Percentiles rank a stretch among this genome's conserved stretches.
Conservation (phyloP, 1,140 invertebrate genomes). For the Ips typographus region DNA sequence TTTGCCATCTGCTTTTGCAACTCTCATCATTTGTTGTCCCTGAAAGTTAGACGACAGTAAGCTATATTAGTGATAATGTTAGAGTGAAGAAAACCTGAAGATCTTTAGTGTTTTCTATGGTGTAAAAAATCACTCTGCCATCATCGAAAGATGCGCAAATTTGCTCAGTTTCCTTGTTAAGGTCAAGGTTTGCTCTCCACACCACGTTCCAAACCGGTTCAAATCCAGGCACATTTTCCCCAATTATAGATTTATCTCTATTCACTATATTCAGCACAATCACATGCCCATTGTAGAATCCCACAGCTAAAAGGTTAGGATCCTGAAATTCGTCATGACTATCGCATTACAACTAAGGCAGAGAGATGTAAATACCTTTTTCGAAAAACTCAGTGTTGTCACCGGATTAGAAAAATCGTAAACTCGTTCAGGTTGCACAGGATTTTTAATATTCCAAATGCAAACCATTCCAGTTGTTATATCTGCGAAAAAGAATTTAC, state of each 20-base stretch:
- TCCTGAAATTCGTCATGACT: constrained; percentile 30
- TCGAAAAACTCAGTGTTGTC: constrained; percentile 73
- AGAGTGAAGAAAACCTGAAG: constrained; percentile 21
- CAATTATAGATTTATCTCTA: constrained; percentile 56
- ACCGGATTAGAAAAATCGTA: constrained; percentile 70
- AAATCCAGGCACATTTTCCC: constrained; percentile 54
- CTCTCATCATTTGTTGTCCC: constrained; percentile 60
- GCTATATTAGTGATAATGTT: not conserved
- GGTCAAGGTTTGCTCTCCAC: constrained; percentile 57
- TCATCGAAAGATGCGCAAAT: constrained; percentile 49
- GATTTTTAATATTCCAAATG: constrained; percentile 86
- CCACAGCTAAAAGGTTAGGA: constrained; percentile 75
- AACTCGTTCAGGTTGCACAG: constrained; percentile 73
- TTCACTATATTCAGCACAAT: constrained; percentile 69
- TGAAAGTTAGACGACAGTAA: constrained; percentile 38
- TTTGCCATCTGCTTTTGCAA: constrained; percentile 63
- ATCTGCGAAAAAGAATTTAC: constrained; percentile 60
- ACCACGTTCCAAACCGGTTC: constrained; percentile 67
- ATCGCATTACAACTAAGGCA: constrained; percentile 22
- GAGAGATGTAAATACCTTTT: constrained; percentile 31
- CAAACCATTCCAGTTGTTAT: constrained; percentile 64
- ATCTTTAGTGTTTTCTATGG: constrained; percentile 27
- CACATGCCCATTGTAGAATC: constrained; percentile 77
- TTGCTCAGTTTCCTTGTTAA: constrained; percentile 45
- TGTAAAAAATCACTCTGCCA: constrained; percentile 55